A percentile compares a stretch with the other conserved stretches of the same genome.
phyloP scores from a whole-genome alignment of 2,797 vertebrate species.

The Halcyon chelicuti region DNA sequence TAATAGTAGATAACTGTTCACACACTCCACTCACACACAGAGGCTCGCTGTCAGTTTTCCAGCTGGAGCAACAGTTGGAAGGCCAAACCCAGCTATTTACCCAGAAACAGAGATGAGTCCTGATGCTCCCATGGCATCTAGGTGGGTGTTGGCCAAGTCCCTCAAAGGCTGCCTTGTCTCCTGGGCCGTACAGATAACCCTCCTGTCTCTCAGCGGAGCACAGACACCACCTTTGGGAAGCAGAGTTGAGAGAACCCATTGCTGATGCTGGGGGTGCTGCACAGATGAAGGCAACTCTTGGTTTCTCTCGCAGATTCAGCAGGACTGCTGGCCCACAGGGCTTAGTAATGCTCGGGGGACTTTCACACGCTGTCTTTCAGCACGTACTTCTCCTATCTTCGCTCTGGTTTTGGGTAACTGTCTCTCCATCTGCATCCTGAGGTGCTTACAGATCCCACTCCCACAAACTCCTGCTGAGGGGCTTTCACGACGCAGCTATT shows the following conservation, averaged over 20 bases:
- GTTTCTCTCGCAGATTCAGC: not conserved
- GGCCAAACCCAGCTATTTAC: not conserved
- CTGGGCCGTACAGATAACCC: not conserved
- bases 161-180: not conserved
- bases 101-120: not conserved
- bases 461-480: not conserved
- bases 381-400: not conserved
- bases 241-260: not conserved
- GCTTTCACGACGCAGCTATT: not conserved
- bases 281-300: not conserved
- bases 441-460: not conserved
- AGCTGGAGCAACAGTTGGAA: not conserved
- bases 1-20: not conserved
- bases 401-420: not conserved
- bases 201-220: not conserved
- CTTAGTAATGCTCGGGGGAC: not conserved
- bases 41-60: not conserved
- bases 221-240: not conserved
- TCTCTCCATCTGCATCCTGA: not conserved
- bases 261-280: not conserved
- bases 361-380: not conserved
- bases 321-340: not conserved
- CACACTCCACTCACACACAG: accelerated
- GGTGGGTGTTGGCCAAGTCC: not conserved
- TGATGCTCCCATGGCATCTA: not conserved